A percentile compares a stretch with the other conserved stretches of the same genome.
Conservation (phyloP, 92 coral and sea anemone species). For the Anthopleura xanthogrammica region DNA sequence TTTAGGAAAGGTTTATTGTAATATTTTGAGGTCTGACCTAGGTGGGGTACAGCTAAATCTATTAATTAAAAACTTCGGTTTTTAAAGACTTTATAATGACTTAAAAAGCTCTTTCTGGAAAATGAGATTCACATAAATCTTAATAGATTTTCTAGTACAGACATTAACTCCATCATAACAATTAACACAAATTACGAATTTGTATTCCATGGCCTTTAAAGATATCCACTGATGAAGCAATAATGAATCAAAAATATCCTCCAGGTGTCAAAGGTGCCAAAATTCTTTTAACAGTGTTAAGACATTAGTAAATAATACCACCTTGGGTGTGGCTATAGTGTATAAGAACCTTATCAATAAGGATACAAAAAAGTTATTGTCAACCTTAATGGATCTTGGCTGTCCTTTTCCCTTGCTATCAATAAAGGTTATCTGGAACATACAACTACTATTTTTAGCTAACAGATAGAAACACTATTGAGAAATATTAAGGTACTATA, state of each 20-base stretch:
- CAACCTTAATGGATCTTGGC: background rate
- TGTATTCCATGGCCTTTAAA: too few relatives aligned
- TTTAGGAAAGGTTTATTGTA: too few relatives aligned
- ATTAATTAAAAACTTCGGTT: too few relatives aligned
- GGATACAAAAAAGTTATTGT: background rate
- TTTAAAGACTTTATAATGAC: too few relatives aligned
- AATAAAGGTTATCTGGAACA: background rate
- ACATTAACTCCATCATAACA: background rate
- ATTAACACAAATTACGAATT: background rate
- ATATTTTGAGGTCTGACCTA: too few relatives aligned
- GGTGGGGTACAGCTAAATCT: too few relatives aligned
- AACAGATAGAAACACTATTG: background rate
- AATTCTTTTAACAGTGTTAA: background rate
- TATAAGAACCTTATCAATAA: background rate
- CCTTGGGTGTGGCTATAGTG: background rate
- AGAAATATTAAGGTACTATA: background rate
- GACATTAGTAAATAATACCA: background rate
- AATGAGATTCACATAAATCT: too few relatives aligned
- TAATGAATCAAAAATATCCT: too few relatives aligned
- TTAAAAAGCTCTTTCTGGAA: too few relatives aligned
- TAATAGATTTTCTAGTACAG: background rate
- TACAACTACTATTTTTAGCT: background rate
- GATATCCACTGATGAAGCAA: too few relatives aligned
- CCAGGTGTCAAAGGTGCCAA: too few relatives aligned
- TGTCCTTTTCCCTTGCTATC: background rate